A percentile compares a stretch with the other conserved stretches of the same genome.
phyloP scores from a whole-genome alignment of 2,797 vertebrate species.

The Muscicapa striata region DNA sequence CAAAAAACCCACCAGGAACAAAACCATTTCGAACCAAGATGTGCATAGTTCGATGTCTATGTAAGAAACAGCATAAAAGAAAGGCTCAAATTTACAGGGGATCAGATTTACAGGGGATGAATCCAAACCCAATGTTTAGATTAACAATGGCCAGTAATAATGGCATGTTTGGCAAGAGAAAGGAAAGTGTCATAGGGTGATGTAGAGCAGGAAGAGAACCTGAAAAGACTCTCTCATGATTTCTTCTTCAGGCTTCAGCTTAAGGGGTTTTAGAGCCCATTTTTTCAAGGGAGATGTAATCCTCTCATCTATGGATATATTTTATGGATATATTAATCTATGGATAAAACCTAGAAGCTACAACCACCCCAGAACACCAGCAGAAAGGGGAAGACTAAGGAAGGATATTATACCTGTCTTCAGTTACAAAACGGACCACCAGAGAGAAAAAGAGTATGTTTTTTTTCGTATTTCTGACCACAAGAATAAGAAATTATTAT shows the following conservation, averaged over 20 bases:
- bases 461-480: not conserved
- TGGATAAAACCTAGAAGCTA: not conserved
- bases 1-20: not conserved
- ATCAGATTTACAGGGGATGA: not conserved
- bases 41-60: not conserved
- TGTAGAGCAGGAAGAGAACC: not conserved
- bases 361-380: not conserved
- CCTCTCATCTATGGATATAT: not conserved
- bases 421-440: not conserved
- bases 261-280: not conserved
- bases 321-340: not conserved
- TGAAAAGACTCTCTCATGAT: not conserved
- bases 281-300: not conserved
- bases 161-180: not conserved
- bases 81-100: not conserved
- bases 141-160: not conserved
- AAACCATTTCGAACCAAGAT: not conserved
- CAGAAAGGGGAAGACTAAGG: not conserved
- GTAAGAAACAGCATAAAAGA: not conserved
- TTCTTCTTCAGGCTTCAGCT: not conserved
- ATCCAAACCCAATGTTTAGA: not conserved
- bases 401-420: not conserved
- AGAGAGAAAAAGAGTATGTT: not conserved
- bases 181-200: accelerated
- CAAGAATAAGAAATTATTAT: not conserved